These are phyloP conservation scores for Anarhynchus alexandrinus DNA, from an alignment of 2,113 vertebrate species.

Conservation along the genomic window DNA sequence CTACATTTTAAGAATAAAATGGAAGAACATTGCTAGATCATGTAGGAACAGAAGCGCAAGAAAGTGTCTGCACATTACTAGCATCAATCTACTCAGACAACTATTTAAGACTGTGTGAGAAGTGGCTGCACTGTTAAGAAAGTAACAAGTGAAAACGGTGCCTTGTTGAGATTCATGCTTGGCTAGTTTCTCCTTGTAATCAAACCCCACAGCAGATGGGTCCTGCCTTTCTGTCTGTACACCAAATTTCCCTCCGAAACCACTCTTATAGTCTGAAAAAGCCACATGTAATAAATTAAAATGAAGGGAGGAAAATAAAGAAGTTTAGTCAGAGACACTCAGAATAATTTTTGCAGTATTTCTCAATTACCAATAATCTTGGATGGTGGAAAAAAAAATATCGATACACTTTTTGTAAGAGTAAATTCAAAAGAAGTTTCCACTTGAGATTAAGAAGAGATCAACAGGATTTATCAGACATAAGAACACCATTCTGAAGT, in stretches of 20 bases:
- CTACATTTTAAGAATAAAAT: not conserved
- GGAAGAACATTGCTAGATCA: not conserved
- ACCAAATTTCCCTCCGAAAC: slow-evolving; percentile 90
- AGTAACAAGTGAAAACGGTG: slow-evolving; percentile 70
- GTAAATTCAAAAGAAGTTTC: not conserved
- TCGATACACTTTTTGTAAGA: not conserved
- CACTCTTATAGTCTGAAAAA: slow-evolving; percentile 90
- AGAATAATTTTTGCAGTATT: not conserved
- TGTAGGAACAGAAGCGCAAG: not conserved
- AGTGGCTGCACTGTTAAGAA: slow-evolving; percentile 38
- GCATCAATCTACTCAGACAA: not conserved
- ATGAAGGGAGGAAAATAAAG: slow-evolving; percentile 13
- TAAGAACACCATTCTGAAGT: slow-evolving; percentile 26
- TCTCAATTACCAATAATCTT: not conserved
- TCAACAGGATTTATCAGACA: not conserved
- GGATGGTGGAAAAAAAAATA: not conserved
- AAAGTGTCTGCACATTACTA: slow-evolving; percentile 5
- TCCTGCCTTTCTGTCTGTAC: slow-evolving; percentile 87
- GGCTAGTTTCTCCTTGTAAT: slow-evolving; percentile 90
- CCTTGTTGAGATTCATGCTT: slow-evolving; percentile 91
- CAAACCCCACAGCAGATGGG: slow-evolving; percentile 87
- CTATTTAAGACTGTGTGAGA: slow-evolving; percentile 56
- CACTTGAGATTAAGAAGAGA: not conserved
- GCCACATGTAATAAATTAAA: slow-evolving; percentile 58
- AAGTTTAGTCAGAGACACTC: slow-evolving; percentile 21